Conservation (phyloP, 2,113 vertebrate genomes). For the Numida meleagris region DNA sequence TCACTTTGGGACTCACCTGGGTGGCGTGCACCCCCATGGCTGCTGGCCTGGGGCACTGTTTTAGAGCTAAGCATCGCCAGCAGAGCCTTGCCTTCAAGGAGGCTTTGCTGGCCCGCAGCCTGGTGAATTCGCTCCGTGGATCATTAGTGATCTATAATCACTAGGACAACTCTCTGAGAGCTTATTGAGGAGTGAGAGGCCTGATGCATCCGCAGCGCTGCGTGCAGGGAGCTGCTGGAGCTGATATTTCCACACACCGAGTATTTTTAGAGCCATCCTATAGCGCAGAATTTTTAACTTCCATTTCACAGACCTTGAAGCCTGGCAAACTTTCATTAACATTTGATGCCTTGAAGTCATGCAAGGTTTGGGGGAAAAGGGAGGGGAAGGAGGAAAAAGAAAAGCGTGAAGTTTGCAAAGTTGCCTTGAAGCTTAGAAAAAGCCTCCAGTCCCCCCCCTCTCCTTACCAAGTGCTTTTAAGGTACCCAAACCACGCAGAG, state of each 20-base stretch:
- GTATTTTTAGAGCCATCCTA: conserved; percentile 66
- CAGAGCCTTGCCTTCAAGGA: background rate
- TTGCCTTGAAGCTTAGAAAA: background rate
- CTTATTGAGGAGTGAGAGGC: background rate
- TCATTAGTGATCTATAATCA: conserved; percentile 3
- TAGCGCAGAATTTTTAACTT: conserved; percentile 60
- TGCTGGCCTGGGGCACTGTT: fast-evolving
- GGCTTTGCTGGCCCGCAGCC: background rate
- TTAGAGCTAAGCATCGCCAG: fast-evolving
- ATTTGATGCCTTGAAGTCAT: conserved; percentile 66
- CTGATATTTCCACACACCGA: background rate
- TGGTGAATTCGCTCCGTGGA: background rate
- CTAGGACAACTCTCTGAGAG: background rate
- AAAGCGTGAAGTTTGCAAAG: background rate
- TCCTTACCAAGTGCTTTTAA: background rate
- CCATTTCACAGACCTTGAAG: conserved; percentile 55
- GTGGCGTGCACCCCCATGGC: fast-evolving
- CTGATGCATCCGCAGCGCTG: background rate
- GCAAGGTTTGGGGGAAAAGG: background rate
- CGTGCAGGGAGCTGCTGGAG: conserved; percentile 27
- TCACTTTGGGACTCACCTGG: background rate
- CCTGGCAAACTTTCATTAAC: conserved; percentile 64
- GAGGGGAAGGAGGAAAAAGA: background rate
- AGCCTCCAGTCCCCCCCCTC: background rate
- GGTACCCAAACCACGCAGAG: background rate